Percentiles rank a stretch among this genome's conserved stretches.
Evolutionary conservation across 2,113 vertebrate genomes (phyloP).

Genomic region (Leptobrachium ailaonicum): DNA sequence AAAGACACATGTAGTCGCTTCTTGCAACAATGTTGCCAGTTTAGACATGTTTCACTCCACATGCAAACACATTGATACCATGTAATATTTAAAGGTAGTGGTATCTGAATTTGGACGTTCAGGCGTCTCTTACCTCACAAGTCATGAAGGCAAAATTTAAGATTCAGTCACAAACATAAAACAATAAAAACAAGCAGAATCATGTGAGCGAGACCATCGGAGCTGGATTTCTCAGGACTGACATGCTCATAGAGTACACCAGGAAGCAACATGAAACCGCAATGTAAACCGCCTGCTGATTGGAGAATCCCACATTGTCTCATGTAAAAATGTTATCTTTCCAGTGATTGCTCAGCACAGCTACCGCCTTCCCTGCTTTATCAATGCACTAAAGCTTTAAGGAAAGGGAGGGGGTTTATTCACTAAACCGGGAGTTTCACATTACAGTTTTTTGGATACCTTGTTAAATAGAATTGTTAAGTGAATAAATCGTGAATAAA

Average conservation of each 20-base stretch:
- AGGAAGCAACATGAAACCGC: not conserved
- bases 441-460: no score
- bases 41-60: no score
- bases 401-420: no score
- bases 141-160: slow-evolving; percentile 6
- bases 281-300: not conserved
- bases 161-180: not conserved
- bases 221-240: not conserved
- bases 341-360: not conserved
- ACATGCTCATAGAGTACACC: not conserved
- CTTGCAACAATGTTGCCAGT: no score
- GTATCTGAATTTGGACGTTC: not conserved
- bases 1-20: no score
- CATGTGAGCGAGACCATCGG: not conserved
- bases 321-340: not conserved
- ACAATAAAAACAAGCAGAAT: not conserved
- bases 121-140: slow-evolving; percentile 26
- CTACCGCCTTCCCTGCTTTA: not conserved
- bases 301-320: not conserved
- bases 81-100: no score
- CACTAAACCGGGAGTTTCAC: no score
- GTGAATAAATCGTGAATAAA: no score
- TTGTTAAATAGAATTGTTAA: no score
- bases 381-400: no score
- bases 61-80: no score